Conservation (phyloP, 1,140 invertebrate genomes). For the Cydia splendana region DNA sequence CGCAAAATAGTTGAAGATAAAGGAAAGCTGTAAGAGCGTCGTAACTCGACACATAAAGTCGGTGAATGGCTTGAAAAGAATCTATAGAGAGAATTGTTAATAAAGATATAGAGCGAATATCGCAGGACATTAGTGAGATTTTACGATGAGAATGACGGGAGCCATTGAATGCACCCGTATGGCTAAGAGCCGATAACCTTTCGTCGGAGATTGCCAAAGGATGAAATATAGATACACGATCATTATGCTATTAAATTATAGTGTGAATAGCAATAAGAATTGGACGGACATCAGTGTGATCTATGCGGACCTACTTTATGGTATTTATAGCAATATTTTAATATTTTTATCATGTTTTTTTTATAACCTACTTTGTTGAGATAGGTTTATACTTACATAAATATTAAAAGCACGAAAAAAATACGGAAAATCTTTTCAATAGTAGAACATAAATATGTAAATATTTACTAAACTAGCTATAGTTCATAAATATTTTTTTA, state of each 20-base stretch:
- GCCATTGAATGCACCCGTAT: constrained; percentile 67
- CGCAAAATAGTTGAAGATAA: constrained; percentile 74
- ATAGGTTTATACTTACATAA: too few relatives aligned
- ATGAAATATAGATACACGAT: constrained; percentile 24
- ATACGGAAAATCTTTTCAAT: too few relatives aligned
- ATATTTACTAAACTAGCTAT: too few relatives aligned
- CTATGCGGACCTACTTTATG: not conserved
- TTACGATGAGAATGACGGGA: constrained; percentile 66
- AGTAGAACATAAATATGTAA: too few relatives aligned
- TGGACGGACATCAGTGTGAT: not conserved
- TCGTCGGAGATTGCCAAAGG: constrained; percentile 23
- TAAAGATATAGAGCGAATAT: constrained; percentile 76
- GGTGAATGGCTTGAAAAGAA: constrained; percentile 72
- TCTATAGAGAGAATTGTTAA: constrained; percentile 76
- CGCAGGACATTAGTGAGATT: constrained; percentile 74
- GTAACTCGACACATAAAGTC: constrained; percentile 75
- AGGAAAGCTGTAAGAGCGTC: constrained; percentile 73
- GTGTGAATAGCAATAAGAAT: constrained; percentile 17
- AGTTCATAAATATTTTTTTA: too few relatives aligned
- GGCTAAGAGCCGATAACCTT: constrained; percentile 20
- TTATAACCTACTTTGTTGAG: too few relatives aligned
- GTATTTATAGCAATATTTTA: not conserved
- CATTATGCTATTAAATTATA: constrained; percentile 32
- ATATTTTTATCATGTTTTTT: too few relatives aligned
- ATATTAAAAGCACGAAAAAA: too few relatives aligned